A percentile compares a stretch with the other conserved stretches of the same genome.
Conservation (phyloP, 2,113 vertebrate genomes). For the Physeter macrocephalus region DNA sequence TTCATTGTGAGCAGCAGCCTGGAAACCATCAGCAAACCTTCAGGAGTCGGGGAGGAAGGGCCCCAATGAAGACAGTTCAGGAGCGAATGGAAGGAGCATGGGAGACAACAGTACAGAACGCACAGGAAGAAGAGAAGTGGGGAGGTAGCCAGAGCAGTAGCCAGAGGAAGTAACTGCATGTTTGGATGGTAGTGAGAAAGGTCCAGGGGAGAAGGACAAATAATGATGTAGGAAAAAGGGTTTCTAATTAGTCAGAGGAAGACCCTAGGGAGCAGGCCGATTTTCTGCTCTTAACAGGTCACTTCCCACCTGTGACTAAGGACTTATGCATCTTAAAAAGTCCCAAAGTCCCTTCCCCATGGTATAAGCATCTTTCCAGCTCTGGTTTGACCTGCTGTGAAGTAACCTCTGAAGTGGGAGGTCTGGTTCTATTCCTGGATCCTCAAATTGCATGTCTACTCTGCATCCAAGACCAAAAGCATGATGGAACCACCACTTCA, state of each 20-base stretch:
- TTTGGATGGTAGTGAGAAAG: background rate
- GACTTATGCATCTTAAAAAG: background rate
- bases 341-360: background rate
- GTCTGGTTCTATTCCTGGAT: background rate
- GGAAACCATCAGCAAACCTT: accelerated
- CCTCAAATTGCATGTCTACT: background rate
- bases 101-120: accelerated
- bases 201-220: background rate
- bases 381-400: background rate
- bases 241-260: background rate
- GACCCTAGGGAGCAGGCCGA: background rate
- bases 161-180: accelerated
- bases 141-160: too few species aligned
- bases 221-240: too few species aligned
- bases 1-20: background rate
- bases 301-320: background rate
- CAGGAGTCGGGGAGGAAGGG: background rate
- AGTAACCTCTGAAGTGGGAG: background rate
- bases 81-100: background rate
- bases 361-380: background rate
- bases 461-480: background rate
- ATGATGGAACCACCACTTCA: accelerated
- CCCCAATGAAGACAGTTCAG: accelerated
- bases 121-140: background rate
- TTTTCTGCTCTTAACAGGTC: background rate